phyloP scores from a whole-genome alignment of 1,140 invertebrate species.

The Diorhabda sublineata region DNA sequence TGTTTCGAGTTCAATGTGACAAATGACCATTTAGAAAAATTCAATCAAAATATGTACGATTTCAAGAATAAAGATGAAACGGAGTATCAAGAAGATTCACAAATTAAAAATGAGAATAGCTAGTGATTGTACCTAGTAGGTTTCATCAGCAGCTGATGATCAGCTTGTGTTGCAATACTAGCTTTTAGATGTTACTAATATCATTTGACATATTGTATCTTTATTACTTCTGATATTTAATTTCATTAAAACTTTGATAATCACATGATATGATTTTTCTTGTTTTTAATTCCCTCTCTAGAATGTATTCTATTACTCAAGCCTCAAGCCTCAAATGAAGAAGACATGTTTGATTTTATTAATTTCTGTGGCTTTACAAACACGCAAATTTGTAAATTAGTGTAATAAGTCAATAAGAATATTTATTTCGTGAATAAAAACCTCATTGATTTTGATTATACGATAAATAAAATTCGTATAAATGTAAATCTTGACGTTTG shows the following conservation, averaged over 20 bases:
- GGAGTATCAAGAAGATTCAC: conserved; percentile 16
- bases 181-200: too few relatives aligned
- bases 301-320: background rate
- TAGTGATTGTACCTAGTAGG: background rate
- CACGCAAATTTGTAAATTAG: too few relatives aligned
- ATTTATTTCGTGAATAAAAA: too few relatives aligned
- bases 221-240: background rate
- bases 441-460: too few relatives aligned
- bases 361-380: too few relatives aligned
- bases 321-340: too few relatives aligned
- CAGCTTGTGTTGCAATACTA: too few relatives aligned
- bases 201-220: background rate
- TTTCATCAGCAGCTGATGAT: background rate
- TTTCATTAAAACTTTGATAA: conserved; percentile 5
- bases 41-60: conserved; percentile 14
- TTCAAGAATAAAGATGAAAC: conserved; percentile 14
- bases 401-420: too few relatives aligned
- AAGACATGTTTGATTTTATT: too few relatives aligned
- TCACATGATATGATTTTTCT: conserved; percentile 6
- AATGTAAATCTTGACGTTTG: too few relatives aligned
- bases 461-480: too few relatives aligned
- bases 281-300: conserved; percentile 6
- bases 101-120: conserved; percentile 12
- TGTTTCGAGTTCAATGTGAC: conserved; percentile 11
- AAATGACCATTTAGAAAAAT: background rate